Conservation (phyloP, 2,797 vertebrate genomes). For the Etheostoma perlongum region DNA sequence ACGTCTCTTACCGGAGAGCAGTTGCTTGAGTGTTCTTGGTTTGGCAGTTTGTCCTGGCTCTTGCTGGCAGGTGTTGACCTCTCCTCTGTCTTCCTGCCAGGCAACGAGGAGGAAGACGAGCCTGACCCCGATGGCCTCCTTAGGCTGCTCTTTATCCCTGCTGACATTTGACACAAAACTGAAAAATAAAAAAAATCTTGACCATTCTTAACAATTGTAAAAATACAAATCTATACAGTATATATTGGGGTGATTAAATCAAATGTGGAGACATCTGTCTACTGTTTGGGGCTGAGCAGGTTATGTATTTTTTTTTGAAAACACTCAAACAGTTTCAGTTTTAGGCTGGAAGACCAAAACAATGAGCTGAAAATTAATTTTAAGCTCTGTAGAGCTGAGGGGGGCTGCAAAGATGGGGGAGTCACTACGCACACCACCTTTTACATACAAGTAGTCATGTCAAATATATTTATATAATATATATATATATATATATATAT, state of each 20-base stretch:
- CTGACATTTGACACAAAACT: slow-evolving; percentile 5
- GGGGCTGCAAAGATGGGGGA: neutral
- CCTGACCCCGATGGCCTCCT: slow-evolving; percentile 43
- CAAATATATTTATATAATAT: too few species aligned
- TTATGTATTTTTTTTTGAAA: neutral
- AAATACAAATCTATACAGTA: too few species aligned
- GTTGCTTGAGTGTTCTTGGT: slow-evolving; percentile 15
- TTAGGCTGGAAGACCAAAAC: neutral
- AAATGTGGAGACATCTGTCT: neutral
- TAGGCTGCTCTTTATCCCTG: slow-evolving; percentile 75
- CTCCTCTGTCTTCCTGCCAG: slow-evolving; percentile 49
- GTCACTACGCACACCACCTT: neutral
- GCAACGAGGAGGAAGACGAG: slow-evolving; percentile 8
- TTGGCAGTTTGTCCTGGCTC: slow-evolving; percentile 37
- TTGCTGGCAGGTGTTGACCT: slow-evolving; percentile 31
- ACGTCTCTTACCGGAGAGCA: slow-evolving; percentile 44
- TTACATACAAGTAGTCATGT: neutral
- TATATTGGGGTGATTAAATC: too few species aligned
- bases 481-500: too few species aligned
- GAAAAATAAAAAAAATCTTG: neutral
- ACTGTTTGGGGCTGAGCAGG: too few species aligned
- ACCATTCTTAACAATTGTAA: neutral
- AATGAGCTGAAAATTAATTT: neutral
- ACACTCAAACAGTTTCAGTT: neutral
- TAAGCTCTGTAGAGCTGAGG: neutral